phyloP scores from a whole-genome alignment of 2,797 vertebrate species.

The Chloroceryle inda region DNA sequence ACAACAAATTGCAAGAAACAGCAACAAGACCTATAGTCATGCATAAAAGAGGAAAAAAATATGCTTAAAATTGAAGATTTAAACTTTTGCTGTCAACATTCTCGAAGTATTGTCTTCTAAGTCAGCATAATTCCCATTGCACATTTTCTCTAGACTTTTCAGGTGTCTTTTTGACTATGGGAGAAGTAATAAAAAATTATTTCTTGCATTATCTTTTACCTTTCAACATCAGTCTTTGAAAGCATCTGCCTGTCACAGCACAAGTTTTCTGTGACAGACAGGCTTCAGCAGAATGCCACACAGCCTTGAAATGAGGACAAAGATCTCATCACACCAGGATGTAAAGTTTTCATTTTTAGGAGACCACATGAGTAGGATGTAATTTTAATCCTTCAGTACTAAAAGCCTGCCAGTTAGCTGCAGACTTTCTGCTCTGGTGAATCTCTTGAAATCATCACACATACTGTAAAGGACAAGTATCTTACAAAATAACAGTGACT shows the following conservation, averaged over 20 bases:
- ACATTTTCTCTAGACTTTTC: not conserved
- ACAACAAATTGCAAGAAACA: not conserved
- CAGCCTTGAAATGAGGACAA: not conserved
- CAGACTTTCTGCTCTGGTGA: not conserved
- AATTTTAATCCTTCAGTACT: not conserved
- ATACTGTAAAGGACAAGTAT: not conserved
- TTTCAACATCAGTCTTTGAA: not conserved
- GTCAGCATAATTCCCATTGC: not conserved
- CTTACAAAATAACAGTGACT: not conserved
- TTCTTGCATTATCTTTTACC: not conserved
- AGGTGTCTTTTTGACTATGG: not conserved
- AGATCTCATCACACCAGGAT: not conserved
- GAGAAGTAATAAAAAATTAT: not conserved
- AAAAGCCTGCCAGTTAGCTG: not conserved
- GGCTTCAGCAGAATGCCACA: not conserved
- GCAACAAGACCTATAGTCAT: not conserved
- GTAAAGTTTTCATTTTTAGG: not conserved
- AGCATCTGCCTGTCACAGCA: not conserved
- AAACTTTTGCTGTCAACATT: not conserved
- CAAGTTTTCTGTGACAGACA: not conserved
- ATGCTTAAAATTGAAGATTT: not conserved
- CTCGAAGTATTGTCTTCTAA: not conserved
- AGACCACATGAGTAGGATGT: not conserved
- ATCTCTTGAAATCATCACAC: not conserved
- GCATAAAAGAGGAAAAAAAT: not conserved